Base-by-base conservation (phyloP, 2,797 vertebrate genomes). In the Gobionotothen gibberifrons region DNA sequence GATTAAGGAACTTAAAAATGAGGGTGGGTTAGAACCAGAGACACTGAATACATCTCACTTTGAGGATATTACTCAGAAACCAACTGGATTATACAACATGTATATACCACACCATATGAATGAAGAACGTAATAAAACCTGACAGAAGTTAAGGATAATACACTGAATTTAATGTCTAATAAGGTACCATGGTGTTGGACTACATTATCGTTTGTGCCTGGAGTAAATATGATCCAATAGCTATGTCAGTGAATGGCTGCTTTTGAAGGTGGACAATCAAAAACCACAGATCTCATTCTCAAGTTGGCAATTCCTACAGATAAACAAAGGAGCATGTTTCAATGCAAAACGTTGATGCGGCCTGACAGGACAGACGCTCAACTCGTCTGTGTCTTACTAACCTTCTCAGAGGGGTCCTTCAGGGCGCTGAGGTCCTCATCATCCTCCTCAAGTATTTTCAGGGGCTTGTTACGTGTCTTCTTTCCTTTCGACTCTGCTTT, bases 381-480 rank as follows among this genome's bases (percentile, higher is more conserved):
- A 51, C 17, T 9, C 9, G 10, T 42, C 9, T 3, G 43, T 9
- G 44, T 42, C 10, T 22, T 2, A 95, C 96, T 90, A 90, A 99
- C 98, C 97, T 99, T 99, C 90, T 98, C 98, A n/a, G 97, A 97
- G 11, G 96, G 96, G 84, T 97, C 96, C 85, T 97, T 98, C 81
- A 97, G 95, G 80, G 97, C 95, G 84, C 96, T 97, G 44, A 93
- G 92, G 46, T 96, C 95, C 47, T 95, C 94, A 10, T 95, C 94
- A 3, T 95, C 94, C 93, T 98, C 94, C 92, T 94, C 96, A 71
- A 96, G 95, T 46, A 97, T 96, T 79, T 96, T 97, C 59, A 95
- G 90, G 0, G 93, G 93, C 65, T 95, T 96, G 54, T 78, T 90
- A 1, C 89, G 57, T 0, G 87, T 84, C 79, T 95, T 96, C 77